Base-by-base conservation (phyloP, 2,888 invertebrate species). In the Platycheirus albimanus region DNA sequence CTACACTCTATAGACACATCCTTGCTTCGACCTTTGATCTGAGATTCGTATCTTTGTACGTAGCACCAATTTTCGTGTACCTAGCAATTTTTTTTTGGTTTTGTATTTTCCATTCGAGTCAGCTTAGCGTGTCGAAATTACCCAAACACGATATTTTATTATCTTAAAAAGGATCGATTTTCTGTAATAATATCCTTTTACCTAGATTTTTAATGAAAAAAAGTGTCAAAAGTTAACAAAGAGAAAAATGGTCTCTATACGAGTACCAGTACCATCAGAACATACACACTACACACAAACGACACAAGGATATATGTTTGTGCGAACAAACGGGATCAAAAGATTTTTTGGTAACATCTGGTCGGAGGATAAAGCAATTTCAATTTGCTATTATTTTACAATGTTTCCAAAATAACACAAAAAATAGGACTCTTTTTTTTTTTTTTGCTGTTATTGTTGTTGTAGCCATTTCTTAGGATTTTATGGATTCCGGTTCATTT, bases 61-160 rank as follows among this genome's bases (percentile, higher is more conserved):
- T n/a, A n/a, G n/a, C n/a, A 64, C 69, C 15, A 64, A 72, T 69
- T 45, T 10, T 61, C 33, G 13, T 28, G 17, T 67, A 19, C 13
- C 1, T 11, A 11, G 0, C 7, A 20, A 8, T 28, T 20, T 49
- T 38, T 43, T 75, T 41, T 78, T 64, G 56, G 72, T n/a, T n/a
- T n/a, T n/a, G n/a, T n/a, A n/a, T n/a, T n/a, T n/a, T n/a, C 72
- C 78, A 78, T 78, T 78, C 63, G 78, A 83, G 78, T 69, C 83
- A 64, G 67, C 72, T 78, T 78, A 78, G 83, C 83, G 78, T 78
- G 83, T 78, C 83, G 78, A 78, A 83, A 83, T 83, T 69, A 78
- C 78, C 78, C 83, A 83, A 83, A 83, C 83, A 83, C 30, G 45
- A 54, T n/a, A 69, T 64, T 78, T 61, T 74, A 78, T 77, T 78